phyloP scores from a whole-genome alignment of 2,888 invertebrate species.

The Scelioninae gen. 1 region DNA sequence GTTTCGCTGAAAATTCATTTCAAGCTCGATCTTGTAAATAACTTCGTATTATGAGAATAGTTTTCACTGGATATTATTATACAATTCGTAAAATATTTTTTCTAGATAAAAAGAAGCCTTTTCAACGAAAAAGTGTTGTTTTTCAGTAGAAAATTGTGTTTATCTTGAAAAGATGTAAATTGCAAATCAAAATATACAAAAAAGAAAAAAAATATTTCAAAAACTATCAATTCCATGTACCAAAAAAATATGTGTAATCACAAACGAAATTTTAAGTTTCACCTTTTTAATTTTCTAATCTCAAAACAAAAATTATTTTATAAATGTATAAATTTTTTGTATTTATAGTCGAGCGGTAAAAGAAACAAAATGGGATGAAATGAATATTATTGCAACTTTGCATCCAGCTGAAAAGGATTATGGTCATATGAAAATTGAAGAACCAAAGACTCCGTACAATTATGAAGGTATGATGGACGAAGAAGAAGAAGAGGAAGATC shows the following conservation, averaged over 20 bases:
- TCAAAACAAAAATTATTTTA: too few relatives aligned
- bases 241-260: too few relatives aligned
- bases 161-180: too few relatives aligned
- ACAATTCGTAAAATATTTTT: neutral
- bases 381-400: conserved; percentile 98
- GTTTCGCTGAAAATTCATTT: neutral
- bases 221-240: too few relatives aligned
- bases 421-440: conserved; percentile 99
- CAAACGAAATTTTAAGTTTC: too few relatives aligned
- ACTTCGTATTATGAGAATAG: neutral
- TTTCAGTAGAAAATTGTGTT: too few relatives aligned
- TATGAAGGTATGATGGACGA: conserved; percentile 86
- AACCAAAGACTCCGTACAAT: conserved; percentile 97
- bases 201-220: too few relatives aligned
- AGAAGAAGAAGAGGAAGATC: conserved; percentile 86
- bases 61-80: neutral
- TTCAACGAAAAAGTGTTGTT: too few relatives aligned
- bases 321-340: conserved; percentile 20
- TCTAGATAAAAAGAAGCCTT: too few relatives aligned
- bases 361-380: conserved; percentile 97
- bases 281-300: too few relatives aligned
- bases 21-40: neutral
- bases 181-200: too few relatives aligned
- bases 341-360: conserved; percentile 81
- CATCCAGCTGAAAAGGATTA: conserved; percentile 99